Percentiles rank a stretch among this genome's conserved stretches.
Conservation (phyloP, 2,113 vertebrate species). For the Passer montanus region DNA sequence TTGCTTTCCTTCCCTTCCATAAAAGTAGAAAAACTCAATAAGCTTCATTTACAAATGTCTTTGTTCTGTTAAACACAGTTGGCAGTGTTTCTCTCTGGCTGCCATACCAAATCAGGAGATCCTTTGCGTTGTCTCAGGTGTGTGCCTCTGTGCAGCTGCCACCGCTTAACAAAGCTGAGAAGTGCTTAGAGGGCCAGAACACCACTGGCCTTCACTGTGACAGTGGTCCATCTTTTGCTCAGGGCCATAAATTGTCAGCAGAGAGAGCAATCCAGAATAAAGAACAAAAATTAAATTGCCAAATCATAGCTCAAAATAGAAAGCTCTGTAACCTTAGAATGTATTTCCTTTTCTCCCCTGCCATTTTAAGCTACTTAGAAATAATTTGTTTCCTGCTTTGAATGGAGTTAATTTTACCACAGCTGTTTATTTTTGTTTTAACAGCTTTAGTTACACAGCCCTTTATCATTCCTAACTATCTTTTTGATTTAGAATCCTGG, state of each 20-base stretch:
- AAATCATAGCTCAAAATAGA: slow-evolving; percentile 41
- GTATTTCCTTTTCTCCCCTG: background rate
- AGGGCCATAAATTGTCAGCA: background rate
- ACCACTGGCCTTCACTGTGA: background rate
- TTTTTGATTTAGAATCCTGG: slow-evolving; percentile 28
- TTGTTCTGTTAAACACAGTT: background rate
- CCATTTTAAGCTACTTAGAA: slow-evolving; percentile 29
- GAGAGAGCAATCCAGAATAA: background rate
- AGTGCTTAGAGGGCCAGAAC: background rate
- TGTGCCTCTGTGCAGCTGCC: background rate
- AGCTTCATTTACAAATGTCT: background rate
- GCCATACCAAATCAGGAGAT: background rate
- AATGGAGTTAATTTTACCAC: slow-evolving; percentile 27
- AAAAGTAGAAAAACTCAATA: background rate
- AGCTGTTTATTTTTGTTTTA: slow-evolving; percentile 53
- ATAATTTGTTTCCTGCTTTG: slow-evolving; percentile 52
- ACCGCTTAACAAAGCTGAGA: background rate
- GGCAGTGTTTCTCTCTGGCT: background rate
- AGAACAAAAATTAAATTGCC: slow-evolving; percentile 13
- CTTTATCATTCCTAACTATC: slow-evolving; percentile 34
- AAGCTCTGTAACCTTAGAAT: background rate
- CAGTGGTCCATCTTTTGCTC: background rate
- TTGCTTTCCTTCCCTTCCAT: background rate
- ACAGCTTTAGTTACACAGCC: slow-evolving; percentile 38
- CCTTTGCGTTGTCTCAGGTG: background rate